phyloP scores from a whole-genome alignment of 2,888 invertebrate species.

The Penaeus monodon region DNA sequence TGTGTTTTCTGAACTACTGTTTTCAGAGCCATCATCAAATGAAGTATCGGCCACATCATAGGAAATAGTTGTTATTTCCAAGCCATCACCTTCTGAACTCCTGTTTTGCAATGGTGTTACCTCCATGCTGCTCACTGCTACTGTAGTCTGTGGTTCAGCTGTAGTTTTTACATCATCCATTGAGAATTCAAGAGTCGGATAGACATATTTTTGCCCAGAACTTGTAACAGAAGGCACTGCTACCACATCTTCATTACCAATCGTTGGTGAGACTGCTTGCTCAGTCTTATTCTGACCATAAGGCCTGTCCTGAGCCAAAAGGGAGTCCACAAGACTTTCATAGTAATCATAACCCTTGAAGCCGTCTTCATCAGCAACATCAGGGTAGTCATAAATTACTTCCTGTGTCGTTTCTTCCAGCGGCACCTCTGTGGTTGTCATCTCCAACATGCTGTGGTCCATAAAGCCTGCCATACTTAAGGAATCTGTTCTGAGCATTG shows the following conservation, averaged over 20 bases:
- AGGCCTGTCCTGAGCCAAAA: slow-evolving; percentile 41
- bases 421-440: neutral
- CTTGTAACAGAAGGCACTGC: neutral
- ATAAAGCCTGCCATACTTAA: slow-evolving; percentile 2
- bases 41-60: no score
- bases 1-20: neutral
- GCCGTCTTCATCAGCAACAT: slow-evolving; percentile 28
- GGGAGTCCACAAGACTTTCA: slow-evolving; percentile 51
- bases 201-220: neutral
- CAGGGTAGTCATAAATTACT: slow-evolving; percentile 6
- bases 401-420: neutral
- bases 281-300: neutral
- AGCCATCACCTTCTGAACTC: no score
- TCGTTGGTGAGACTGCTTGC: neutral
- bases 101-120: no score
- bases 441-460: neutral
- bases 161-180: no score
- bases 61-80: no score
- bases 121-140: no score
- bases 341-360: slow-evolving; percentile 62
- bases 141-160: no score
- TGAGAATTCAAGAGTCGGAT: no score
- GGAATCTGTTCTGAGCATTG: neutral
- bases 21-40: neutral
- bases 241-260: neutral